Evolutionary conservation across 2,797 vertebrate genomes (phyloP), one percentile per base, ranked within the genome.

Genomic region (Acipenser oxyrinchus): DNA sequence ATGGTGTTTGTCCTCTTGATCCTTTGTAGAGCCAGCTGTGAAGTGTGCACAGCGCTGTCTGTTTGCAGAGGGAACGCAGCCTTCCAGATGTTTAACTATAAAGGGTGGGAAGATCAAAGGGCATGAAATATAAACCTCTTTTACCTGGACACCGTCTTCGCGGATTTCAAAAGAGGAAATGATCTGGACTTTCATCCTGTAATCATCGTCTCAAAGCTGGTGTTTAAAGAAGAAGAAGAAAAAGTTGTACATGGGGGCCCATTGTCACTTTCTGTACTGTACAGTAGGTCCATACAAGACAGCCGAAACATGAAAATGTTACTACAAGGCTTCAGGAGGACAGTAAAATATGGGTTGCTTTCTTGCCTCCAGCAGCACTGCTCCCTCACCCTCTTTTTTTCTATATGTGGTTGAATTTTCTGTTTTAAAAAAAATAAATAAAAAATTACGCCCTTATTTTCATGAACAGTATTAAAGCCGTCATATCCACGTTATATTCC

Each of bases 131-230:
- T 70, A 65, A 73, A 74, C 66, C 67, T 74, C 13, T 73, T 67
- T 71, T 57, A 78, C 77, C 79, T 77, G 82, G 68, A 65, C 75
- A 65, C 73, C 66, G 81, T 66, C 78, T 75, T 76, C 66, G 15
- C 68, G 73, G 7, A 74, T 83, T 88, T 87, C 85, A 88, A 86
- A 51, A 91, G 81, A 72, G 69, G 76, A 79, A 85, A 76, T 23
- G 78, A 72, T 69, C 15, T 49, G 62, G 75, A 72, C 72, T 79
- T 66, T 76, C 79, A 66, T 63, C 77, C 84, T 89, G 72, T 88
- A 83, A 90, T 87, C 81, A 85, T 65, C 12, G 10, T 57, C 78
- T 64, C 70, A 70, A 68, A 65, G 49, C 74, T 63, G 63, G 73
- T 74, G 76, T 81, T 62, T 59, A 65, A 63, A 23, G 58, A 64